Evolutionary conservation across 2,797 vertebrate species (phyloP).

Genomic region (Coccyzus lansbergi): DNA sequence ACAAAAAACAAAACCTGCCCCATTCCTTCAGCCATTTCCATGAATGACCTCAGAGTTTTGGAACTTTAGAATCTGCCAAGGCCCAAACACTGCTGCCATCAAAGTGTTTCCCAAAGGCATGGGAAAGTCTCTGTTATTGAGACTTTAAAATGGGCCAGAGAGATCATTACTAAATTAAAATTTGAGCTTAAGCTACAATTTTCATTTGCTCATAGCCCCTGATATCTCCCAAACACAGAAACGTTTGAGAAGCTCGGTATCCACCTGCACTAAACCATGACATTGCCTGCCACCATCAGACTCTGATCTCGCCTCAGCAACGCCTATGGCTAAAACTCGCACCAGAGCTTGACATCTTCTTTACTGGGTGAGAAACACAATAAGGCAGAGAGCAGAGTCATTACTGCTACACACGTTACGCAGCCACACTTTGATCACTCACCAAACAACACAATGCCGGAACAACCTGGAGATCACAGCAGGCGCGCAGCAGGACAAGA

Average conservation of each 20-base stretch:
- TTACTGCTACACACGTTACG: background rate
- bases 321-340: background rate
- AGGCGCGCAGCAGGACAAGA: constrained; percentile 78
- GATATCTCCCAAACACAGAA: background rate
- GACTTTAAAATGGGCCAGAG: background rate
- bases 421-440: constrained; percentile 43
- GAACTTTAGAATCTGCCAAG: background rate
- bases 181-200: background rate
- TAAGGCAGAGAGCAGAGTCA: background rate
- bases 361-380: background rate
- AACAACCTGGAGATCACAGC: constrained; percentile 81
- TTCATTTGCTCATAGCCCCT: background rate
- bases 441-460: constrained; percentile 83
- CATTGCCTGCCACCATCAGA: background rate
- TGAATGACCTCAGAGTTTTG: background rate
- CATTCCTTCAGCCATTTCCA: background rate
- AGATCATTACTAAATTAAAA: constrained; percentile 12
- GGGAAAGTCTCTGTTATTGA: background rate
- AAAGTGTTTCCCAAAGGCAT: background rate
- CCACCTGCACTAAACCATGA: background rate
- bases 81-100: background rate
- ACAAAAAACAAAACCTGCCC: background rate
- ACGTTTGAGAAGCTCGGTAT: background rate
- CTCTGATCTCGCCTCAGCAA: background rate
- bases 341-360: background rate